phyloP scores from a whole-genome alignment of 1,140 invertebrate genomes.

The Megalonaias nervosa region DNA sequence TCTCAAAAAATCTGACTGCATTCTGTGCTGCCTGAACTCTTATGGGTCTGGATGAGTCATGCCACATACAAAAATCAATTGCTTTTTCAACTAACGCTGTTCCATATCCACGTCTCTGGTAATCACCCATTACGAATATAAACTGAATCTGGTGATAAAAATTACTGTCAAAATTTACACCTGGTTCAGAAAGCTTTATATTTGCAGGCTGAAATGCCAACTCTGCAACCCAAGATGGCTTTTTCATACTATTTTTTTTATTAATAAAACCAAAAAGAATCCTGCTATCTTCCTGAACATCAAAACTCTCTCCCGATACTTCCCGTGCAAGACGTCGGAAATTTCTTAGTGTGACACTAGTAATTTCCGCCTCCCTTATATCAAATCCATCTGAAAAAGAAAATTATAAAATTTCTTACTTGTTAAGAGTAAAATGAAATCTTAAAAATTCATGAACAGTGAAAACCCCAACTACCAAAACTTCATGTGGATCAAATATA shows the following conservation, averaged over 20 bases:
- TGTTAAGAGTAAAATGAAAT: neutral
- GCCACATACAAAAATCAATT: conserved; percentile 22
- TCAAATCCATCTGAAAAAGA: conserved; percentile 38
- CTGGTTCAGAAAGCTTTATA: conserved; percentile 18
- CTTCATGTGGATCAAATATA: neutral
- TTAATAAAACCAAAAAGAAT: conserved; percentile 48
- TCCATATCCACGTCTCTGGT: conserved; percentile 42
- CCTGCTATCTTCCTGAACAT: conserved; percentile 49
- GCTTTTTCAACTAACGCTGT: conserved; percentile 32
- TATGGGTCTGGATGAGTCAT: conserved; percentile 29
- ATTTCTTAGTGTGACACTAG: conserved; percentile 21
- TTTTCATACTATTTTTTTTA: neutral
- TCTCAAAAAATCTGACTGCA: conserved; percentile 52
- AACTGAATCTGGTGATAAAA: conserved; percentile 51
- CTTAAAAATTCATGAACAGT: neutral
- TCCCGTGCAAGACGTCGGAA: conserved; percentile 52
- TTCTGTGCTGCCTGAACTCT: conserved; percentile 48
- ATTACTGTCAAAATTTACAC: conserved; percentile 32
- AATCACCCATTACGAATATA: conserved; percentile 51
- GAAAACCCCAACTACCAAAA: conserved; percentile 8
- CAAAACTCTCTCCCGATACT: conserved; percentile 46
- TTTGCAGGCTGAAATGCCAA: conserved; percentile 37
- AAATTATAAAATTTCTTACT: conserved; percentile 1
- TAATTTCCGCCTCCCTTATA: conserved; percentile 31
- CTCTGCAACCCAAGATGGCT: conserved; percentile 26